These are phyloP conservation scores for Bimastos eiseni DNA, from an alignment of 2,888 invertebrate genomes.

Conservation along the genomic window DNA sequence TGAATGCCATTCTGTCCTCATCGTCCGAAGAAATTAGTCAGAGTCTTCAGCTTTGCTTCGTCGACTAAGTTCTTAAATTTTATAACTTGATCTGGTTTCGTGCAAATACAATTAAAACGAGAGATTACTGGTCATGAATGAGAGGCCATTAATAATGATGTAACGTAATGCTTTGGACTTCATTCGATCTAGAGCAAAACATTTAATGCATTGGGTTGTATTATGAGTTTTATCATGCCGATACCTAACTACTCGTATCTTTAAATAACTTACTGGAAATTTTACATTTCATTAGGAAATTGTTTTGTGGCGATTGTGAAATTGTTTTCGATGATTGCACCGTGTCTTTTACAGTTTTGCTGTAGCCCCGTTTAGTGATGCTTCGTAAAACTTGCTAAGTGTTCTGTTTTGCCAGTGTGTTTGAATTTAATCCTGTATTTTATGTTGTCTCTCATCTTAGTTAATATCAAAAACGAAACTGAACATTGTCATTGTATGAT, in stretches of 20 bases:
- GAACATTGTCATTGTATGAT: not conserved
- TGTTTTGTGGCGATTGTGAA: conserved; percentile 1
- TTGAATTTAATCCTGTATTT: not conserved
- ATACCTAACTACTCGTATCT: not conserved
- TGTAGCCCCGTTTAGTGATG: not conserved
- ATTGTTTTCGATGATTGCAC: not conserved
- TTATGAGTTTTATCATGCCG: not conserved
- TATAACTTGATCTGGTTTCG: not conserved
- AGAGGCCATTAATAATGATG: not conserved
- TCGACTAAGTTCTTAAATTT: not conserved
- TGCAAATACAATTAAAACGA: not conserved
- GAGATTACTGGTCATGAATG: not conserved
- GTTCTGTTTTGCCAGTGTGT: not conserved
- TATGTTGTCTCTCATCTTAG: not conserved
- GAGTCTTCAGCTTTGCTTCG: not conserved
- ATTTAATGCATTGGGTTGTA: not conserved
- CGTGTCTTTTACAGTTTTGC: not conserved
- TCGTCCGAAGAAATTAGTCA: not conserved
- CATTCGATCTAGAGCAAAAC: not conserved
- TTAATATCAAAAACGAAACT: not conserved
- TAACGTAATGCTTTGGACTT: not conserved
- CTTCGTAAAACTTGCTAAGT: not conserved
- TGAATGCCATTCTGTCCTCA: not conserved
- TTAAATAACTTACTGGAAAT: not conserved
- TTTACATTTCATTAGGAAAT: not conserved